Base-by-base conservation (phyloP, 2,888 invertebrate genomes). In the Catocala nupta region DNA sequence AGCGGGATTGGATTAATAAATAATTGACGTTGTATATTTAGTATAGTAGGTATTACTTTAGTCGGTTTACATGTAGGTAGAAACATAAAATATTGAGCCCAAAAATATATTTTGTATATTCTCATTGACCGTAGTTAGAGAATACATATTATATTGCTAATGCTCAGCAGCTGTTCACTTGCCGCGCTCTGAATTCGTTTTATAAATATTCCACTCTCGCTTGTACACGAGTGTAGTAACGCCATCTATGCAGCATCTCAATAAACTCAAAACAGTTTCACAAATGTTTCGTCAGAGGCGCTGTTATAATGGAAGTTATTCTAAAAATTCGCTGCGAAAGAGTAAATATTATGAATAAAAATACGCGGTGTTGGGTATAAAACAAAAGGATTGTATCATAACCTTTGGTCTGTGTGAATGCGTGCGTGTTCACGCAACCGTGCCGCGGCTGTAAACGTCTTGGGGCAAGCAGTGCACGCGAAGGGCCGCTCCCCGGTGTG, bases 341-440 rank as follows among this genome's bases (percentile, higher is more conserved):
- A 42, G 43, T 47, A 58, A 52, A 55, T 49, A 50, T 60, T 42
- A 56, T 59, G 59, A 62, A 51, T 45, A 54, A 67, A 64, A 59
- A 59, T 54, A 51, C 56, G 50, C 42, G 52, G 13, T 12, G 8
- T n/a, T 48, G 50, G 34, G 65, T 62, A 51, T 55, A 61, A 71
- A 71, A 73, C 69, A 73, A 75, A 77, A 77, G 78, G 74, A 70
- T 71, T 69, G 68, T 68, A 62, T 67, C 59, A 65, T 82, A 78
- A 93, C 93, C 93, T 93, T 83, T 94, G 93, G 87, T 94, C 93
- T 52, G 94, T 93, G 86, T 94, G 93, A 73, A 92, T 93, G 76
- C 93, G 88, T 68, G 93, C 92, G 81, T 93, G 94, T 55, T 94
- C 94, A 77, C 93, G 90, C 88, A 94, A 83, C 70, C 94, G 90